Conservation (phyloP, 2,888 invertebrate genomes). For the Hymenopus coronatus region DNA sequence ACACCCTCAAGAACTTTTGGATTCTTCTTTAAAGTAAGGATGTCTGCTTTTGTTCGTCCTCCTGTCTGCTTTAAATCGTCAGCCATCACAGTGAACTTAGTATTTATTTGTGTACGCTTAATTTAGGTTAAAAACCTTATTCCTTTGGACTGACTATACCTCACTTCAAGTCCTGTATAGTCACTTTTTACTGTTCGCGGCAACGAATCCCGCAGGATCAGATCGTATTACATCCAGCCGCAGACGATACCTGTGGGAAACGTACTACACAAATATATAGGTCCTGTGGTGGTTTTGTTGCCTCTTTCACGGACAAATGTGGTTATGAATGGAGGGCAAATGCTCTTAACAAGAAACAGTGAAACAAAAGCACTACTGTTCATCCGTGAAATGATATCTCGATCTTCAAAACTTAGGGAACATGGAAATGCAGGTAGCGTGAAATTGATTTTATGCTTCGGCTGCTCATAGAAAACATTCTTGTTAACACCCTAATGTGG, state of each 20-base stretch:
- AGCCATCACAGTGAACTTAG: no score
- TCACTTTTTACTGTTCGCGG: neutral
- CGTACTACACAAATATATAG: neutral
- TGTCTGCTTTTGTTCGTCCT: no score
- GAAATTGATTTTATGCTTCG: neutral
- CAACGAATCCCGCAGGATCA: neutral
- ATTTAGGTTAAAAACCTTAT: no score
- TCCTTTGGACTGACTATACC: no score
- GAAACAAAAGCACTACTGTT: neutral
- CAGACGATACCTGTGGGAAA: neutral
- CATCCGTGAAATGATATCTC: neutral
- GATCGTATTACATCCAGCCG: neutral
- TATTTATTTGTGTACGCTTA: no score
- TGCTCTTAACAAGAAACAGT: neutral
- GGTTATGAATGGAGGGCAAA: neutral
- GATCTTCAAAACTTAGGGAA: neutral
- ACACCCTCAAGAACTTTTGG: no score
- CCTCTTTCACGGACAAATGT: neutral
- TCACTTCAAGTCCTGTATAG: neutral
- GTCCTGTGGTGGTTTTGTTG: neutral
- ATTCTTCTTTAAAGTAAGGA: no score
- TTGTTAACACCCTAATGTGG: no score
- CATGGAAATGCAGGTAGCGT: neutral
- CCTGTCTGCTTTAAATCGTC: no score
- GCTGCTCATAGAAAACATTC: no score